These are phyloP conservation scores for Pseudoatta argentina DNA, from an alignment of 1,140 invertebrate genomes.

Conservation along the genomic window DNA sequence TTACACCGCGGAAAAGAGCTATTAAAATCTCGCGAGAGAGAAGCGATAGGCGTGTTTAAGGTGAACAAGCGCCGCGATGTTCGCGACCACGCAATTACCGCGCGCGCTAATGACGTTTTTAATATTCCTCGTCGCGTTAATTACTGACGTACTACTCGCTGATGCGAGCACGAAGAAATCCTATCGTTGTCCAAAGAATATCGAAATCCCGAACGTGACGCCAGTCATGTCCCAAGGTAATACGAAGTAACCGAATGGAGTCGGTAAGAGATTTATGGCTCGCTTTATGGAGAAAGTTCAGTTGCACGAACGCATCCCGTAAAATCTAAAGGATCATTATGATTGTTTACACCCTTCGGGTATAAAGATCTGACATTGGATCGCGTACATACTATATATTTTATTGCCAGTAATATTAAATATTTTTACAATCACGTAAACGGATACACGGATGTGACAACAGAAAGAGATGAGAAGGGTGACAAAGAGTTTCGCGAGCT, in stretches of 20 bases:
- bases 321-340: slow-evolving; percentile 27
- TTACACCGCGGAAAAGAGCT: background rate
- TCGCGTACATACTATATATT: background rate
- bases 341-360: slow-evolving; percentile 31
- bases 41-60: slow-evolving; percentile 14
- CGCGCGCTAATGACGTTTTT: slow-evolving; percentile 60
- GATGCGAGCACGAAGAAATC: slow-evolving; percentile 8
- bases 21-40: slow-evolving; percentile 16
- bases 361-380: background rate
- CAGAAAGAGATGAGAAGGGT: background rate
- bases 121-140: slow-evolving; percentile 68
- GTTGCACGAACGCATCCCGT: background rate
- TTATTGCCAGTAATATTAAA: slow-evolving; percentile 21
- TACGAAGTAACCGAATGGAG: slow-evolving; percentile 14
- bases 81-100: slow-evolving; percentile 34
- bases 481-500: slow-evolving; percentile 32
- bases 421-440: slow-evolving; percentile 5
- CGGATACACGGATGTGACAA: background rate
- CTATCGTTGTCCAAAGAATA: background rate
- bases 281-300: slow-evolving; percentile 49
- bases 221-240: slow-evolving; percentile 2
- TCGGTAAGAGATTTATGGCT: background rate
- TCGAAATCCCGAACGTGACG: slow-evolving; percentile 43
- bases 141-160: slow-evolving; percentile 44
- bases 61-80: background rate